These are phyloP conservation scores for Siniperca knerii DNA, from an alignment of 2,113 vertebrate genomes.

Conservation along the genomic window DNA sequence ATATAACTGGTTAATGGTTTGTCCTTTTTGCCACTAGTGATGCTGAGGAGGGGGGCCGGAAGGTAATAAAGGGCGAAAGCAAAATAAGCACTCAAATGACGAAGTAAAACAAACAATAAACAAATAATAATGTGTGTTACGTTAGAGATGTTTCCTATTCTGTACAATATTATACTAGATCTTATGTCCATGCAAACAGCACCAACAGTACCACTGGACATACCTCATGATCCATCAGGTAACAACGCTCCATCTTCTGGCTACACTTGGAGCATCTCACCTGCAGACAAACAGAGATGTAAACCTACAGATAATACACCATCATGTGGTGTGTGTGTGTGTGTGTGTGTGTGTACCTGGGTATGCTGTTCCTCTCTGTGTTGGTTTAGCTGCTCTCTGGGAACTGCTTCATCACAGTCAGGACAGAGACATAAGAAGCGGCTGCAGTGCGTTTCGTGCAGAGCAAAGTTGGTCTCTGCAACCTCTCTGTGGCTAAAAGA, in stretches of 20 bases:
- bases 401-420: slow-evolving; percentile 81
- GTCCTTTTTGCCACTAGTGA: background rate
- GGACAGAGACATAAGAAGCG: slow-evolving; percentile 84
- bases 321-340: slow-evolving; percentile 65
- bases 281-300: slow-evolving; percentile 51
- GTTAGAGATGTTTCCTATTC: background rate
- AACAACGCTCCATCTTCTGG: slow-evolving; percentile 72
- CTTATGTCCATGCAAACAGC: background rate
- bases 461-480: slow-evolving; percentile 79
- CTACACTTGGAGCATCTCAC: slow-evolving; percentile 79
- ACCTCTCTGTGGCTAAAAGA: slow-evolving; percentile 83
- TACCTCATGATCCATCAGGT: slow-evolving; percentile 79
- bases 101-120: background rate
- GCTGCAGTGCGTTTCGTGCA: slow-evolving; percentile 87
- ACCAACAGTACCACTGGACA: background rate
- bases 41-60: too few species aligned
- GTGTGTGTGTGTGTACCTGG: slow-evolving; percentile 73
- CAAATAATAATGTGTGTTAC: background rate
- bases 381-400: slow-evolving; percentile 70
- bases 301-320: background rate
- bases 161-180: background rate
- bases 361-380: slow-evolving; percentile 81
- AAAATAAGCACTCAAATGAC: too few species aligned
- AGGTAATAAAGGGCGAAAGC: too few species aligned
- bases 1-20: background rate